phyloP scores from a whole-genome alignment of 1,140 invertebrate genomes.

The Phocides pigmalion region DNA sequence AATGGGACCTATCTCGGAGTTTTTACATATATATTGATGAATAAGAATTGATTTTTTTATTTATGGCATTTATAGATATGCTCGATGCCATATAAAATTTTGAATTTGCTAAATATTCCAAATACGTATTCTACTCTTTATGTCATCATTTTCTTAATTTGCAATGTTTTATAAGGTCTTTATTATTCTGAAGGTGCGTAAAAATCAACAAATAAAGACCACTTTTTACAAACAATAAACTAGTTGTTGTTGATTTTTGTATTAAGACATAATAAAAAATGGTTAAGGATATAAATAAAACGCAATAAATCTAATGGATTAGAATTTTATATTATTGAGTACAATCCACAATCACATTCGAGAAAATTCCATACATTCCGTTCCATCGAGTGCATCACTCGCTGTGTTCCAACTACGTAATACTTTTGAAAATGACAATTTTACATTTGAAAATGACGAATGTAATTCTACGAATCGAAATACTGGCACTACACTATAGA shows the following conservation, averaged over 20 bases:
- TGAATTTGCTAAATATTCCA: too few relatives aligned
- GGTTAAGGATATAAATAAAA: slow-evolving; percentile 55
- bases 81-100: too few relatives aligned
- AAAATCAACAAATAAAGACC: too few relatives aligned
- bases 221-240: too few relatives aligned
- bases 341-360: slow-evolving; percentile 74
- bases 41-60: too few relatives aligned
- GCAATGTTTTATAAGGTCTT: too few relatives aligned
- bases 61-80: too few relatives aligned
- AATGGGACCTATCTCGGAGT: too few relatives aligned
- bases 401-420: slow-evolving; percentile 35
- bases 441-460: slow-evolving; percentile 75
- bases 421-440: slow-evolving; percentile 62
- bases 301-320: slow-evolving; percentile 74
- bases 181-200: too few relatives aligned
- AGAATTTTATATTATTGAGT: slow-evolving; percentile 82
- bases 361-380: slow-evolving; percentile 59
- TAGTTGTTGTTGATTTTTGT: not conserved
- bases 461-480: slow-evolving; percentile 77
- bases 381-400: slow-evolving; percentile 34
- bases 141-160: too few relatives aligned
- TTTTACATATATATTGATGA: too few relatives aligned
- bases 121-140: too few relatives aligned
- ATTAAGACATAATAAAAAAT: not conserved
- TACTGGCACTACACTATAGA: slow-evolving; percentile 71